Conservation (phyloP, 2,888 invertebrate species). For the Epicampocera succincta region DNA sequence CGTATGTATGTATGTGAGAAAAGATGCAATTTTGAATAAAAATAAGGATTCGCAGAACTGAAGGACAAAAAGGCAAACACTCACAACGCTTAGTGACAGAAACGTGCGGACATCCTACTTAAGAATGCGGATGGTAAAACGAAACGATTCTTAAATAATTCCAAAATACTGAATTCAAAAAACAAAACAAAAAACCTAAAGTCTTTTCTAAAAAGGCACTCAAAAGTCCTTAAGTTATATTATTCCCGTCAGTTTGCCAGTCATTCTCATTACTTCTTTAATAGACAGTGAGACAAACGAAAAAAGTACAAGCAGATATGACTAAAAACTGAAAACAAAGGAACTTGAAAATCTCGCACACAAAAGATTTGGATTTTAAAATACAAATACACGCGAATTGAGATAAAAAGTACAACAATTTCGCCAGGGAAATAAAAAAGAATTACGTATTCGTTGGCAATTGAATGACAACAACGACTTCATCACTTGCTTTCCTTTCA, state of each 20-base stretch:
- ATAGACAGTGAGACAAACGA: constrained; percentile 14
- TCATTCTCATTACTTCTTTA: constrained; percentile 17
- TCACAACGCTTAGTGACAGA: constrained; percentile 49
- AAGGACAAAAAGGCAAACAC: constrained; percentile 65
- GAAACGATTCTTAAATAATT: constrained; percentile 33
- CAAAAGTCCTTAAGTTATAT: constrained; percentile 81
- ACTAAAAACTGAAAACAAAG: constrained; percentile 24
- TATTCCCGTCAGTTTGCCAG: constrained; percentile 64
- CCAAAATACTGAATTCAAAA: constrained; percentile 29
- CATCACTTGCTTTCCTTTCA: constrained; percentile 79
- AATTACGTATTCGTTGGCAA: constrained; percentile 51
- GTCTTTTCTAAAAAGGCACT: constrained; percentile 77
- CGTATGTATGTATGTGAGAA: constrained; percentile 70
- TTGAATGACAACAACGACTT: constrained; percentile 77
- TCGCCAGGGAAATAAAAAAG: constrained; percentile 14
- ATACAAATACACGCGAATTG: constrained; percentile 49
- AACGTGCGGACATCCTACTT: constrained; percentile 67
- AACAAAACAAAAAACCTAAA: constrained; percentile 63
- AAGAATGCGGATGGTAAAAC: constrained; percentile 67
- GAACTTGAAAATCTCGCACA: constrained; percentile 18
- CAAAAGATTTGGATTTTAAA: constrained; percentile 48
- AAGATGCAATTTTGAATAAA: constrained; percentile 73
- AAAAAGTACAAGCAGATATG: background rate
- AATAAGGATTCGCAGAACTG: constrained; percentile 42
- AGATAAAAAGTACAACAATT: constrained; percentile 21